Evolutionary conservation across 2,113 vertebrate species (phyloP), one percentile per base, ranked within the genome.

Genomic region (Solea senegalensis): DNA sequence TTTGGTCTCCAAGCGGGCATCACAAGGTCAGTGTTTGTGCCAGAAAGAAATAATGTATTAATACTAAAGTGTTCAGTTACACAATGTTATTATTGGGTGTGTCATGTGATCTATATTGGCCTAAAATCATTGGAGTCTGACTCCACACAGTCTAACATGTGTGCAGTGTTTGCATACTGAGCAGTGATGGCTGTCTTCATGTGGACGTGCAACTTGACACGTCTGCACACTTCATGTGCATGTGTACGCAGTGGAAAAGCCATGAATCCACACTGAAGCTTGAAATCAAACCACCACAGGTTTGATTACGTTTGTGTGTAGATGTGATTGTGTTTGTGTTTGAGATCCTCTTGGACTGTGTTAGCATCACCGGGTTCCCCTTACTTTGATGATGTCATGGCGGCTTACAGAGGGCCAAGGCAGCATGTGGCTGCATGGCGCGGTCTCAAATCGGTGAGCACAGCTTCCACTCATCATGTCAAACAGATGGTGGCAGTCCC

Each of bases 401-500:
- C 26, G 4, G 53, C 50, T 66, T 69, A 21, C 14, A 28, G 60
- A 34, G 66, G 54, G 8, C 27, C 16, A 3, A 12, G 46, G 43
- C 83, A 69, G 43, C 50, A 4, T 39, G 43, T 50, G 4, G 13
- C 46, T 53, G 61, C 40, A 59, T 16, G 61, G 34, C 34, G 54
- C 63, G 69, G 64, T 74, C 69, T 65, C 41, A 1, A 49, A 50
- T 58, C 76, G 0, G 26, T 43, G 41, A 16, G 0, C 39, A n/a
- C 46, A 64, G 53, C 67, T 54, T 76, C 67, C 60, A 68, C 60
- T 83, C 75, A 51, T 43, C 2, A 84, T 63, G 79, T 83, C 63
- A 74, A 81, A 77, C 83, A 89, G 87, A 88, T 88, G 87, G 86
- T 77, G 61, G 62, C 55, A 49, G 67, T 69, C 68, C 76, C 63